Conservation (phyloP, 2,113 vertebrate species). For the Xyrauchen texanus region DNA sequence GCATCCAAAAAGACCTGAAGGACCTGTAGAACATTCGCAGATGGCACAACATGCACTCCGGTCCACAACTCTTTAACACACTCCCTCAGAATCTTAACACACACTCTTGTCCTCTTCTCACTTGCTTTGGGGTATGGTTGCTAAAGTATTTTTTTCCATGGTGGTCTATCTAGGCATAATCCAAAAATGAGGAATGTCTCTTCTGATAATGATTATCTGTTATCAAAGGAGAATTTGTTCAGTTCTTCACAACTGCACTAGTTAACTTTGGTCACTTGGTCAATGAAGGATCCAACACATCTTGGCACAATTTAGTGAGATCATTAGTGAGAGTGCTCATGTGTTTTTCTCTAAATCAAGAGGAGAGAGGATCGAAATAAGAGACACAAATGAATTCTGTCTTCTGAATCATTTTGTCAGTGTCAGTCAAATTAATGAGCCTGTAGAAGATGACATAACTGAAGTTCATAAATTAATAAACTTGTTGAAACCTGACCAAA, state of each 20-base stretch:
- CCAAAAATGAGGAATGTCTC: neutral
- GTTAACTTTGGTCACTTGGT: neutral
- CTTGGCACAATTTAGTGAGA: constrained; percentile 1
- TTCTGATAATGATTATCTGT: neutral
- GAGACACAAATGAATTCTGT: neutral
- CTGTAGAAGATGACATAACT: too few species aligned
- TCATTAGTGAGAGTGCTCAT: neutral
- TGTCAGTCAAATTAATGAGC: neutral
- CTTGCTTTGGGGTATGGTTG: neutral
- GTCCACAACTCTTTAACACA: neutral
- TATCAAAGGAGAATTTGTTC: neutral
- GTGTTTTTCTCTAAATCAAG: constrained; percentile 21
- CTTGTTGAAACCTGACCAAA: neutral
- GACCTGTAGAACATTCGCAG: constrained; percentile 75
- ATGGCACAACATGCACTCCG: neutral
- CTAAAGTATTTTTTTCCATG: constrained; percentile 2
- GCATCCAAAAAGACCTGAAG: constrained; percentile 92
- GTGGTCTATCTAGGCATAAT: neutral
- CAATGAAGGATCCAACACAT: neutral
- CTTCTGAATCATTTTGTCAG: constrained; percentile 11
- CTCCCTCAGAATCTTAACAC: neutral
- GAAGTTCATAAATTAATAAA: neutral
- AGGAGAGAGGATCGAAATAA: neutral
- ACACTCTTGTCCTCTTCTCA: neutral
- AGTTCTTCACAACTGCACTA: constrained; percentile 10